phyloP scores from a whole-genome alignment of 2,888 invertebrate species.

The Steinernema carpocapsae region DNA sequence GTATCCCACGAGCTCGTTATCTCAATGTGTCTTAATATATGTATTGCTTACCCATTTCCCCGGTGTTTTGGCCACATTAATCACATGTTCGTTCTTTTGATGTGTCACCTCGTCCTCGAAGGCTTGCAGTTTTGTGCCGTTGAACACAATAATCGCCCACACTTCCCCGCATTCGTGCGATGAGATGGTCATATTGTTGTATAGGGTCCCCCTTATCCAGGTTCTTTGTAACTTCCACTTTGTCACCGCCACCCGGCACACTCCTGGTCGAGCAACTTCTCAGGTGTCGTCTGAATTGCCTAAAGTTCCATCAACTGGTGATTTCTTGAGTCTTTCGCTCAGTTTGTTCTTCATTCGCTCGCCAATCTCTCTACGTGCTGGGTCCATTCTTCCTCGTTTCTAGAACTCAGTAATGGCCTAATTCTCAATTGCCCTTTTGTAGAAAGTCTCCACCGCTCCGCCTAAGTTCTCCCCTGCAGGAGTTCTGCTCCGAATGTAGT shows the following conservation, averaged over 20 bases:
- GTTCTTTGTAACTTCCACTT: conserved; percentile 22
- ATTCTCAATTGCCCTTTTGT: conserved; percentile 3
- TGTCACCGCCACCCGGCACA: neutral
- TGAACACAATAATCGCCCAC: conserved; percentile 17
- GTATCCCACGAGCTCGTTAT: neutral
- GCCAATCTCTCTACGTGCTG: conserved; percentile 6
- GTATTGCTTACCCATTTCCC: neutral
- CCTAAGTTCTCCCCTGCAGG: neutral
- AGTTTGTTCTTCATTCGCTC: conserved; percentile 9
- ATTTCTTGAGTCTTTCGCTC: conserved; percentile 25
- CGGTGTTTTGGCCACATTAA: conserved; percentile 15
- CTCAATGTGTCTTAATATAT: conserved; percentile 30
- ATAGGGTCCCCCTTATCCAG: neutral
- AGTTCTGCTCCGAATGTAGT: neutral
- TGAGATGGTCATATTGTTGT: neutral
- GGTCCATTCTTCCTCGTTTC: neutral
- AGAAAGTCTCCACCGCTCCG: neutral
- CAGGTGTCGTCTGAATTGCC: conserved; percentile 7
- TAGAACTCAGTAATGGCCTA: neutral
- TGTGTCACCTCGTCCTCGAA: neutral
- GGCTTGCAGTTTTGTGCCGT: conserved; percentile 17
- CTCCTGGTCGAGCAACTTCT: neutral
- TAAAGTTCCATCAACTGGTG: conserved; percentile 22
- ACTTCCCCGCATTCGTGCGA: neutral
- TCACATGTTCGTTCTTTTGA: neutral